Percentiles rank a stretch among this genome's conserved stretches.
Evolutionary conservation across 2,113 vertebrate species (phyloP).

Genomic region (Condylura cristata): DNA sequence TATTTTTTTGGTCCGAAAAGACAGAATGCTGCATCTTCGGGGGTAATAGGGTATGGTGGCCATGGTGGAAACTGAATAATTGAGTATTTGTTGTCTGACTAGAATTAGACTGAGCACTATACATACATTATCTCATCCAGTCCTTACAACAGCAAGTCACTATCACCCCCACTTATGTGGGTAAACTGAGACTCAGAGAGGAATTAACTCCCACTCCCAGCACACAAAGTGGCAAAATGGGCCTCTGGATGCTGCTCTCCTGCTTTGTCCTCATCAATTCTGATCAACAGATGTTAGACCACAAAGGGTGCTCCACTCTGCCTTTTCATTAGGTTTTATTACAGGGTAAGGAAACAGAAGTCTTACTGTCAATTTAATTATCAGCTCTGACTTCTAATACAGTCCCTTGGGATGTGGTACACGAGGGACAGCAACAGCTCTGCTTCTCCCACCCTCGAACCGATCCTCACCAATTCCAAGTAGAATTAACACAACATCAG

Average conservation of each 20-base stretch:
- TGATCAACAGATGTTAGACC: not conserved
- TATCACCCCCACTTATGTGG: not conserved
- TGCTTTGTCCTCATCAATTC: not conserved
- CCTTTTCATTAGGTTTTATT: not conserved
- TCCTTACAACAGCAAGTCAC: not conserved
- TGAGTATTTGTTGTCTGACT: not conserved
- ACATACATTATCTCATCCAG: too few species aligned
- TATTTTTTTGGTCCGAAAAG: not conserved
- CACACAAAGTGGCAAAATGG: too few species aligned
- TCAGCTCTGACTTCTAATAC: not conserved
- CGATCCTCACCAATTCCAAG: not conserved
- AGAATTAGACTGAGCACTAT: not conserved
- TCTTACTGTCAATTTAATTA: not conserved
- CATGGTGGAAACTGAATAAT: not conserved
- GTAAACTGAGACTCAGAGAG: not conserved
- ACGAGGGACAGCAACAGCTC: too few species aligned
- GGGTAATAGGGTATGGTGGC: rapidly evolving
- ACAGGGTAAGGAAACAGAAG: not conserved
- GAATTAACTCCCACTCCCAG: not conserved
- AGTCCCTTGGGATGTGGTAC: not conserved
- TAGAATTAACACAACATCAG: not conserved
- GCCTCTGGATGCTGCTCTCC: not conserved
- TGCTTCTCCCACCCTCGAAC: not conserved
- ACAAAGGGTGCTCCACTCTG: not conserved
- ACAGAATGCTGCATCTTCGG: not conserved